Percentiles rank a stretch among this genome's conserved stretches.
phyloP scores from a whole-genome alignment of 1,140 invertebrate genomes.

The Mesaphorura yosii region DNA sequence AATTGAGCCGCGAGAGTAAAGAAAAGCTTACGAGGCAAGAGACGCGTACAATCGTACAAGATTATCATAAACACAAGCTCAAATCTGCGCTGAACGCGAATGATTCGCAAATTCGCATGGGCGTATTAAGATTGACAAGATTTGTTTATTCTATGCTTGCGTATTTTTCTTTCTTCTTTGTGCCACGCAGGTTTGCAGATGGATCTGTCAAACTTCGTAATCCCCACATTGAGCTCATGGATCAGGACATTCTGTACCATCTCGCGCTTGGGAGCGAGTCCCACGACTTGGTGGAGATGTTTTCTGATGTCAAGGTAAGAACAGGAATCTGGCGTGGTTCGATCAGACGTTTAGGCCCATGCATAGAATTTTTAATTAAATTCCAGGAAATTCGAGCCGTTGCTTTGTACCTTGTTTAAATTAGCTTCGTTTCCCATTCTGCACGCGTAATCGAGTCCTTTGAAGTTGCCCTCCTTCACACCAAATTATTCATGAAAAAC shows the following conservation, averaged over 20 bases:
- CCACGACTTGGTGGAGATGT: constrained; percentile 89
- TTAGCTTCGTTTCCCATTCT: not conserved
- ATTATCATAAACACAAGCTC: no score
- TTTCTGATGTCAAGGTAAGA: constrained; percentile 84
- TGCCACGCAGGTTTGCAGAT: constrained; percentile 64
- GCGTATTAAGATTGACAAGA: no score
- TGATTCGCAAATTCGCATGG: no score
- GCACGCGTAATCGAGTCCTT: no score
- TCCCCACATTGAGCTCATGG: constrained; percentile 74
- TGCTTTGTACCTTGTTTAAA: not conserved
- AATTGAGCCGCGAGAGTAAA: no score
- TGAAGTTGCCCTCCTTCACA: no score
- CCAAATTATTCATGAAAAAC: no score
- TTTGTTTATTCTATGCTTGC: no score
- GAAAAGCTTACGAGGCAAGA: no score
- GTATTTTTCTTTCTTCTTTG: no score
- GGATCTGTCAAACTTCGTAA: constrained; percentile 70
- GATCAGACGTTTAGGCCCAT: not conserved
- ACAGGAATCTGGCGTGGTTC: not conserved
- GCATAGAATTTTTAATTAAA: not conserved
- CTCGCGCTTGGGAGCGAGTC: constrained; percentile 78
- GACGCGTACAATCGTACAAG: no score
- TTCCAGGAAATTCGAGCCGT: not conserved
- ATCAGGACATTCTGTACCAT: constrained; percentile 90
- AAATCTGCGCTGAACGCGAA: no score